These are phyloP conservation scores for Dolichomitus sp. DNA, from an alignment of 2,888 invertebrate genomes.

Conservation along the genomic window DNA sequence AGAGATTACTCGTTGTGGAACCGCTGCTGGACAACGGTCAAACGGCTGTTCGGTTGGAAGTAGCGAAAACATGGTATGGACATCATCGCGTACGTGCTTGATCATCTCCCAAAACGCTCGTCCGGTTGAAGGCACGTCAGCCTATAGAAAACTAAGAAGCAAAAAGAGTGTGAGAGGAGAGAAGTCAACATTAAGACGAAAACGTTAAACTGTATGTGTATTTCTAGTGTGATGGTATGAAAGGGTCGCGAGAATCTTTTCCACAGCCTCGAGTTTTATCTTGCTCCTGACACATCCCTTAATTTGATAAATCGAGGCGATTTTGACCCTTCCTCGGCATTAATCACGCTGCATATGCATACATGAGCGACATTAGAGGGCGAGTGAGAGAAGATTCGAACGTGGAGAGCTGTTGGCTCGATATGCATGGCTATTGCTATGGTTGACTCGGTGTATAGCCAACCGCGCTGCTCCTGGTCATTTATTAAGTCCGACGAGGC, in stretches of 20 bases:
- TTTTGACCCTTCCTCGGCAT: slow-evolving; percentile 82
- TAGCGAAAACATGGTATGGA: slow-evolving; percentile 66
- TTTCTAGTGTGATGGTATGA: not conserved
- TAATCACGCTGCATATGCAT: slow-evolving; percentile 85
- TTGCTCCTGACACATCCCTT: slow-evolving; percentile 82
- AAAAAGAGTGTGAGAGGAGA: not conserved
- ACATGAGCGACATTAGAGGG: slow-evolving; percentile 83
- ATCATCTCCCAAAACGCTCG: slow-evolving; percentile 79
- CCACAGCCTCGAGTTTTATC: slow-evolving; percentile 84
- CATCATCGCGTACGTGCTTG: slow-evolving; percentile 70
- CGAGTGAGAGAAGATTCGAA: slow-evolving; percentile 35
- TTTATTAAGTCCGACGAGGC: slow-evolving; percentile 80
- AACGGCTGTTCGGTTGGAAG: slow-evolving; percentile 54
- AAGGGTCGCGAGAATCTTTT: slow-evolving; percentile 76
- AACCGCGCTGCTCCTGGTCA: slow-evolving; percentile 71
- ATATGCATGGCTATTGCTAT: slow-evolving; percentile 20
- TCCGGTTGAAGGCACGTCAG: slow-evolving; percentile 18
- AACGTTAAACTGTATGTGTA: not conserved
- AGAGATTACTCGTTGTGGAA: not conserved
- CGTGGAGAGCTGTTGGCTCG: slow-evolving; percentile 21
- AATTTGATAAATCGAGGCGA: slow-evolving; percentile 86
- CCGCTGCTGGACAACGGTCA: slow-evolving; percentile 76
- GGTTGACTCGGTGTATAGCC: slow-evolving; percentile 1
- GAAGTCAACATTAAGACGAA: slow-evolving; percentile 1
- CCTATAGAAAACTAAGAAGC: slow-evolving; percentile 34